phyloP scores from a whole-genome alignment of 2,113 vertebrate species.

The Prionailurus viverrinus region DNA sequence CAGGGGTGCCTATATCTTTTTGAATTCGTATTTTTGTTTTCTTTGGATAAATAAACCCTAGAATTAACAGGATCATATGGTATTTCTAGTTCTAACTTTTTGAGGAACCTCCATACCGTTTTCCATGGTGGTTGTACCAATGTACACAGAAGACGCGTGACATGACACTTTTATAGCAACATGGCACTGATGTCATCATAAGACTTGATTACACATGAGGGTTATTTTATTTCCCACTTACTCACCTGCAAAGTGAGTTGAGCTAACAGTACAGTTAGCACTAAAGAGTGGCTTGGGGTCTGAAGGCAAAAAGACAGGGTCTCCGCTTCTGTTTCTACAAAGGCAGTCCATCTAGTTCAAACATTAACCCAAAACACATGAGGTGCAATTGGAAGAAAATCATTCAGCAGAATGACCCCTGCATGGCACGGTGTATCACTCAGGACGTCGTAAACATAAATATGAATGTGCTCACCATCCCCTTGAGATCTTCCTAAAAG shows the following conservation, averaged over 20 bases:
- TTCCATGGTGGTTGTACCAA: not conserved
- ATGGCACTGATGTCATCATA: not conserved
- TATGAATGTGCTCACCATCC: accelerated
- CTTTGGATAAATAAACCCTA: no score
- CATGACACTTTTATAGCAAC: not conserved
- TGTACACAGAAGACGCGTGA: not conserved
- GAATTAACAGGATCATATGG: no score
- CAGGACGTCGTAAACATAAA: accelerated
- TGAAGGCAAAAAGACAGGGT: not conserved
- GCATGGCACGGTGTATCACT: not conserved
- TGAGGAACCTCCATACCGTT: not conserved
- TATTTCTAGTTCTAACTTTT: not conserved
- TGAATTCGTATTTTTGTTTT: no score
- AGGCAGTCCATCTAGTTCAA: no score
- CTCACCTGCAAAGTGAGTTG: not conserved
- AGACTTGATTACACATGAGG: not conserved
- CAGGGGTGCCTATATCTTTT: no score
- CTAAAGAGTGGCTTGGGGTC: no score
- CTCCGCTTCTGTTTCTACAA: not conserved
- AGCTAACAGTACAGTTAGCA: not conserved
- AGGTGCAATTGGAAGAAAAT: not conserved
- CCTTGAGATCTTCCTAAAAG: not conserved
- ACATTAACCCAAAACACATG: not conserved
- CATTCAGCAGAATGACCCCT: not conserved
- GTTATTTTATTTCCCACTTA: not conserved